These are phyloP conservation scores for Maniola hyperantus DNA, from an alignment of 2,888 invertebrate species.

Conservation along the genomic window DNA sequence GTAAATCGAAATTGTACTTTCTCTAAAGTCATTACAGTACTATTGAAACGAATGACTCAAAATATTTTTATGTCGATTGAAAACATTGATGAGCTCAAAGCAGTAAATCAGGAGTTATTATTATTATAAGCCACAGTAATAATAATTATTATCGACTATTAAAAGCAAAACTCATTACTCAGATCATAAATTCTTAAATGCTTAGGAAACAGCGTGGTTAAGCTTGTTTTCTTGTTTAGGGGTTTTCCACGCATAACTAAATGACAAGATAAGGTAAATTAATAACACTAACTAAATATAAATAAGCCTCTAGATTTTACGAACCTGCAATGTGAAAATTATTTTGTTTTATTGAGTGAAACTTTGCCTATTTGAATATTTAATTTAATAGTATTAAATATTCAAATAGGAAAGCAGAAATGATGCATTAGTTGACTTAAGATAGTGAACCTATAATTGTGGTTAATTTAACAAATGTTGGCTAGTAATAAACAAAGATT, in stretches of 20 bases:
- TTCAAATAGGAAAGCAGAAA: too few relatives aligned
- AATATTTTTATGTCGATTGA: conserved; percentile 2
- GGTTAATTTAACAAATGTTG: too few relatives aligned
- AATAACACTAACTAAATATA: conserved; percentile 9
- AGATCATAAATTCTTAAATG: conserved; percentile 16
- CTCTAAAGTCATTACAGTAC: conserved; percentile 7
- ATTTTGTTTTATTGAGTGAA: conserved; percentile 4
- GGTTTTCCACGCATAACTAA: conserved; percentile 14
- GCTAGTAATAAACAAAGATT: too few relatives aligned
- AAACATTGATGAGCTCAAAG: background rate
- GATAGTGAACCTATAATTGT: background rate
- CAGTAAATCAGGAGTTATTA: background rate
- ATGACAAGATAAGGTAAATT: conserved; percentile 21
- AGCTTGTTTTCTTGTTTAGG: conserved; percentile 19
- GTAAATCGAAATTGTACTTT: conserved; percentile 6
- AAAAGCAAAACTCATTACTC: conserved; percentile 18
- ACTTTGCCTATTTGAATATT: conserved; percentile 3
- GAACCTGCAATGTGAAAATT: conserved; percentile 9
- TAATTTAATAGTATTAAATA: background rate
- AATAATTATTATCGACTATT: conserved; percentile 8
- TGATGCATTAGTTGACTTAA: background rate
- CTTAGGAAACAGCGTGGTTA: conserved; percentile 4
- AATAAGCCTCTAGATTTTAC: conserved; percentile 8
- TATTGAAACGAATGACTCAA: background rate
- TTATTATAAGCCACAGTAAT: conserved; percentile 13